Percentiles rank a stretch among this genome's conserved stretches.
Evolutionary conservation across 1,140 invertebrate species (phyloP).

Genomic region (Drosophila rufa): DNA sequence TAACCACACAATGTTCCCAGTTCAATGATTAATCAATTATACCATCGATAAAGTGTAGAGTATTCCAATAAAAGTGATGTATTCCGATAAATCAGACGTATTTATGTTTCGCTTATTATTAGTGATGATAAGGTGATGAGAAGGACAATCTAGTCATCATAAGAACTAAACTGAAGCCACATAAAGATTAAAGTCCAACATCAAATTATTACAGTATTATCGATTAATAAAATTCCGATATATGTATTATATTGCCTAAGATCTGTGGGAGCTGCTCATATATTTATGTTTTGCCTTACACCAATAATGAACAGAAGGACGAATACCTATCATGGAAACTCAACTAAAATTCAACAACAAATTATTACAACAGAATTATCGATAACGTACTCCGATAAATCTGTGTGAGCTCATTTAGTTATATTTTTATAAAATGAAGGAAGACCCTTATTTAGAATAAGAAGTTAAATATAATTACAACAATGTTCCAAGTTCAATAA

Average conservation of each 20-base stretch:
- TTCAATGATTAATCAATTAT: conserved; percentile 12
- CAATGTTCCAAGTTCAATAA: conserved; percentile 1
- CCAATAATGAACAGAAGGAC: too few relatives aligned
- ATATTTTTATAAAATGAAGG: too few relatives aligned
- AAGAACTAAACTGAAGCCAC: too few relatives aligned
- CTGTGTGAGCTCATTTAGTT: too few relatives aligned
- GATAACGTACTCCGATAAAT: too few relatives aligned
- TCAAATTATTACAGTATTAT: neutral
- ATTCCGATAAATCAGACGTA: neutral
- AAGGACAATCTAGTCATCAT: too few relatives aligned
- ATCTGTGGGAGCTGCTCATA: neutral
- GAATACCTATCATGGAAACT: too few relatives aligned
- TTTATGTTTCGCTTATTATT: neutral
- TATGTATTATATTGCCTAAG: too few relatives aligned
- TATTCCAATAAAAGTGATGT: conserved; percentile 2
- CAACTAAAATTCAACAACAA: too few relatives aligned
- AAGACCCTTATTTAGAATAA: too few relatives aligned
- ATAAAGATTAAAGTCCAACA: neutral
- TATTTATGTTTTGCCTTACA: neutral
- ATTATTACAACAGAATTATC: too few relatives aligned
- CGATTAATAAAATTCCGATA: neutral
- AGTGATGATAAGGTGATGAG: too few relatives aligned
- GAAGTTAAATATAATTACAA: neutral
- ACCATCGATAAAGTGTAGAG: conserved; percentile 24
- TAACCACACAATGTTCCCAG: neutral